Conservation (phyloP, 2,113 vertebrate species). For the Oostethus manadensis region DNA sequence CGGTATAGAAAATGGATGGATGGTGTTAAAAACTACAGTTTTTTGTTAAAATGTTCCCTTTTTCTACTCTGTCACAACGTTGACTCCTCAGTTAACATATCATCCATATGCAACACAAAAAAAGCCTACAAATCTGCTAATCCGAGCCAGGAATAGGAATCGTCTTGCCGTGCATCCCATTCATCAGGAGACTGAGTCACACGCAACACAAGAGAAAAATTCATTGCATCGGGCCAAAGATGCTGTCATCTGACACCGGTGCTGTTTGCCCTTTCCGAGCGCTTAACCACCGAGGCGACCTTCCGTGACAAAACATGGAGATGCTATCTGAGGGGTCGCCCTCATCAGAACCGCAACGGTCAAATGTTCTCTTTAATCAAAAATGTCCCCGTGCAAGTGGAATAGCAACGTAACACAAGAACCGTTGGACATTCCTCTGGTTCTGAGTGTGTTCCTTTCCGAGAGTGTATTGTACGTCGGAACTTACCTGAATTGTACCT, state of each 20-base stretch:
- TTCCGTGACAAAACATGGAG: slow-evolving; percentile 51
- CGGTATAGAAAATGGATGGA: too few species aligned
- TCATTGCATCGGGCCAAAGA: slow-evolving; percentile 24
- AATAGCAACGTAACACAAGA: neutral
- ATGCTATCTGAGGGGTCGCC: slow-evolving; percentile 51
- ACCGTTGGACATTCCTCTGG: too few species aligned
- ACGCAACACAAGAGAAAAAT: neutral
- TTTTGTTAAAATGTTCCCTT: too few species aligned
- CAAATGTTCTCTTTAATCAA: slow-evolving; percentile 60
- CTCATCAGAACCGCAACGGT: slow-evolving; percentile 55
- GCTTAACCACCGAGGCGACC: slow-evolving; percentile 54
- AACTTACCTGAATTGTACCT: too few species aligned
- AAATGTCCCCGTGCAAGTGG: slow-evolving; percentile 26
- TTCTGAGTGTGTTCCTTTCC: too few species aligned
- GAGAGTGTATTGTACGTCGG: too few species aligned
- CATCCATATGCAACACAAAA: neutral
- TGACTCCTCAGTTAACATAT: neutral
- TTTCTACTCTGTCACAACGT: too few species aligned
- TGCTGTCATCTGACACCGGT: slow-evolving; percentile 47
- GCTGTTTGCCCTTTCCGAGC: slow-evolving; percentile 53
- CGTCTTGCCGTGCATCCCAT: neutral
- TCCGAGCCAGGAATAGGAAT: neutral
- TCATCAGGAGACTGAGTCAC: neutral
- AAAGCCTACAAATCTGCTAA: neutral
- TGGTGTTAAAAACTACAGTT: too few species aligned